Percentiles rank a stretch among this genome's conserved stretches.
Conservation (phyloP, 2,113 vertebrate species). For the Grammatotria lemairii region DNA sequence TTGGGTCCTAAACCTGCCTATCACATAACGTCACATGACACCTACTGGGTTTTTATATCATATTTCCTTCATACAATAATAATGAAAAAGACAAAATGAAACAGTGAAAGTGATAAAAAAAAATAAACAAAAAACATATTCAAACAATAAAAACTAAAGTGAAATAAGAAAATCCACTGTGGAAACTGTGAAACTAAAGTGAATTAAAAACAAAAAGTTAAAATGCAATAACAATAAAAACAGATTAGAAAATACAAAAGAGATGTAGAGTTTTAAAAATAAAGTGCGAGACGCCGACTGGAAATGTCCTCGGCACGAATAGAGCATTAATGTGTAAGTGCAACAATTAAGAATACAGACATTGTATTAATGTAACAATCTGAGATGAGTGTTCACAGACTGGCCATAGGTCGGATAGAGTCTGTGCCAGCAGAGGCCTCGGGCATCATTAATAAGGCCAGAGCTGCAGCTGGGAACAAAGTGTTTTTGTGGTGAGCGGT, state of each 20-base stretch:
- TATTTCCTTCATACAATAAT: background rate
- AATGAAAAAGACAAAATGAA: background rate
- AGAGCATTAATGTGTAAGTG: background rate
- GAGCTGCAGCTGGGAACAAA: background rate
- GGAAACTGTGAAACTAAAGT: background rate
- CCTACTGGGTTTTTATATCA: background rate
- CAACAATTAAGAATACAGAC: background rate
- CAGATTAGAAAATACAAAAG: background rate
- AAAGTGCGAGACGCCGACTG: rapidly evolving
- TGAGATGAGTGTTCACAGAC: background rate
- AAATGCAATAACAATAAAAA: background rate
- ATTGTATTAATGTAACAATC: background rate
- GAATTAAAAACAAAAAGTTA: background rate
- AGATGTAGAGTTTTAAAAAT: background rate
- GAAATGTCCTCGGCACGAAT: rapidly evolving
- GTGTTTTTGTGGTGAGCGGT: background rate
- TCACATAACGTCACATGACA: rapidly evolving
- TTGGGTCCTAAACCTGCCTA: background rate
- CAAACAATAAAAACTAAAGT: background rate
- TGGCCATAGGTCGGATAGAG: background rate
- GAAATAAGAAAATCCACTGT: background rate
- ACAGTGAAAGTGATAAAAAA: background rate
- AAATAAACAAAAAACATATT: background rate
- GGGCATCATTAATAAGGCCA: background rate
- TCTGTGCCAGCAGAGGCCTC: background rate